Conservation (phyloP, 2,888 invertebrate species). For the Caenorhabditis sp. region DNA sequence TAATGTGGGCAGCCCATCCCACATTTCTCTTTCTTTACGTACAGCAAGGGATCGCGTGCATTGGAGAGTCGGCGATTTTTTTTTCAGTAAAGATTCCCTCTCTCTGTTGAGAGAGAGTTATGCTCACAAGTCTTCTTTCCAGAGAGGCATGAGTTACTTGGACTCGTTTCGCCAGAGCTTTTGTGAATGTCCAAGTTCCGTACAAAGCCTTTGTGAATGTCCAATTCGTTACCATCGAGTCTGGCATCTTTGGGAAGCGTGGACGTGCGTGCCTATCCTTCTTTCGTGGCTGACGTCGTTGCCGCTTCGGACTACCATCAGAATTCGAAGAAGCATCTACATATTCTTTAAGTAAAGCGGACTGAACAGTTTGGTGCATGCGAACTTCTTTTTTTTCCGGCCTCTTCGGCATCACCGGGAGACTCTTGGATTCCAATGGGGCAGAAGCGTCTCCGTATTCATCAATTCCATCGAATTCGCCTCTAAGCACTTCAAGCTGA, state of each 20-base stretch:
- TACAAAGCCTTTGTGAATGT: too few species aligned
- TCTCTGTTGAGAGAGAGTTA: too few species aligned
- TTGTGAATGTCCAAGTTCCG: too few species aligned
- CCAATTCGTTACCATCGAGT: constrained; percentile 79
- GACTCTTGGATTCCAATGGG: constrained; percentile 65
- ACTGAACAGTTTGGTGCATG: constrained; percentile 72
- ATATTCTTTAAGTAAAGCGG: constrained; percentile 72
- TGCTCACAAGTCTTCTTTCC: too few species aligned
- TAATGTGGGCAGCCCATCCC: too few species aligned
- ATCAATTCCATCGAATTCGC: constrained; percentile 66
- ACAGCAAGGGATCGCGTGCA: too few species aligned
- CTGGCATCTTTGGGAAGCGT: constrained; percentile 81
- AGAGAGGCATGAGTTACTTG: too few species aligned
- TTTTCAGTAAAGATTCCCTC: too few species aligned
- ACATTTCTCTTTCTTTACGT: too few species aligned
- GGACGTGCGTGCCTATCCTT: constrained; percentile 76
- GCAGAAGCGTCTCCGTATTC: constrained; percentile 31
- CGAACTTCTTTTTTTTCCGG: constrained; percentile 41
- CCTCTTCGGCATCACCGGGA: constrained; percentile 53
- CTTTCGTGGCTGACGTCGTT: constrained; percentile 55
- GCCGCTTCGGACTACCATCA: constrained; percentile 57
- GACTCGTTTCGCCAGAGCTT: too few species aligned
- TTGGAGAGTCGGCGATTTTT: too few species aligned
- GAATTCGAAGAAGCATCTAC: constrained; percentile 45
- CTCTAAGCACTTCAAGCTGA: constrained; percentile 70